Evolutionary conservation across 2,797 vertebrate species (phyloP), one percentile per base, ranked within the genome.

Genomic region (Cygnus olor): DNA sequence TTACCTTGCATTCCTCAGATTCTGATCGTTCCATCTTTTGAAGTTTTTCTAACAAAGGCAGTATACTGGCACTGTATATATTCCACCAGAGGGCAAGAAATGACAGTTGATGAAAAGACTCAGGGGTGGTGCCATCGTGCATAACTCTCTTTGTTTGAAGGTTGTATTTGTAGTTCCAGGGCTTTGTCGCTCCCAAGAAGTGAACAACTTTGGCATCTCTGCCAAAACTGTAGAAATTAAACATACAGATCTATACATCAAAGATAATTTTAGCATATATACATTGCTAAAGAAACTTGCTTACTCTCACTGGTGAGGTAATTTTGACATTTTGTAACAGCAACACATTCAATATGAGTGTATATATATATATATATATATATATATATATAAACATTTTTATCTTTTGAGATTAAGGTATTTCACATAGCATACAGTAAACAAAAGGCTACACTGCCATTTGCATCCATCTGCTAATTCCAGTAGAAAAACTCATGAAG

Each of bases 31-130:
- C 78, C 10, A 38, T 28, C 73, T 81, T 86, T 10, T 74, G 90
- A 70, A 94, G 70, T 25, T 96, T 96, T 85, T 93, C 81, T 85
- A 83, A 77, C n/a, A 97, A 76, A 27, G 97, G 91, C 25, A 97
- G 40, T 32, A 97, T 44, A 30, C 90, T 89, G 51, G 88, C 51
- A 42, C 93, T 96, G 90, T 98, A 98, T 82, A 98, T 98, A 47
- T 84, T 95, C 99, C 99, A 99, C 99, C 99, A 99, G 78, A 97
- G 96, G 44, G 93, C 93, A 32, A 98, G 89, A 97, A 98, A 98
- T 10, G 92, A 93, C 6, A 77, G 36, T 3, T 97, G 97, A 91
- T 97, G 85, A 54, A 71, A 96, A 69, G 66, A 38, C 66, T 79
- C 94, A 68, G 85, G 92, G 17, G 76, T 45, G 2, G 89, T 61